Evolutionary conservation across 2,113 vertebrate species (phyloP).

Genomic region (Syngnathus typhle): DNA sequence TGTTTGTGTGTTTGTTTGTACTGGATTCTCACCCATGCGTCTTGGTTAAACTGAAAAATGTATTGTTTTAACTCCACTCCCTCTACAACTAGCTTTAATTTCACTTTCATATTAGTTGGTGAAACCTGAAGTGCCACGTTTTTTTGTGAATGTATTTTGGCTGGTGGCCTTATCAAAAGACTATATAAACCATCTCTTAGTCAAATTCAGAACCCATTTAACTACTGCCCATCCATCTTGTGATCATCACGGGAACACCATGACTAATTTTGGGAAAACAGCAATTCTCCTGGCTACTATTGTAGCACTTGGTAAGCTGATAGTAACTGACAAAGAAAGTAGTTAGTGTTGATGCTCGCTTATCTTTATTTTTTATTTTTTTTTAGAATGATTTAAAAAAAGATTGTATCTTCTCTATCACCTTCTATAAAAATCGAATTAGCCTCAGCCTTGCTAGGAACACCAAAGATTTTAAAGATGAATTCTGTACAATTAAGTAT

Average conservation of each 20-base stretch:
- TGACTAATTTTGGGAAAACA: slow-evolving; percentile 30
- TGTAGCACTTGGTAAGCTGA: slow-evolving; percentile 27
- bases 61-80: no score
- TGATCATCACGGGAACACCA: not conserved
- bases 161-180: not conserved
- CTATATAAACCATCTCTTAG: not conserved
- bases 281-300: slow-evolving; percentile 22
- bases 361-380: not conserved
- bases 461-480: no score
- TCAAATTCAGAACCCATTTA: no score
- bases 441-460: no score
- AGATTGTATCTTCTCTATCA: not conserved
- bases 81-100: no score
- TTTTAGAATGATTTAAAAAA: not conserved
- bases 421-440: not conserved
- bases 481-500: no score
- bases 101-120: no score
- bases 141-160: not conserved
- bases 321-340: not conserved
- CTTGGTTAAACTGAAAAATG: no score
- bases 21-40: no score
- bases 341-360: not conserved
- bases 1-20: no score
- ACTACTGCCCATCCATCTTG: no score
- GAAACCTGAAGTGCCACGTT: not conserved